A percentile compares a stretch with the other conserved stretches of the same genome.
Evolutionary conservation across 2,113 vertebrate species (phyloP).

Genomic region (Corythaeola cristata): DNA sequence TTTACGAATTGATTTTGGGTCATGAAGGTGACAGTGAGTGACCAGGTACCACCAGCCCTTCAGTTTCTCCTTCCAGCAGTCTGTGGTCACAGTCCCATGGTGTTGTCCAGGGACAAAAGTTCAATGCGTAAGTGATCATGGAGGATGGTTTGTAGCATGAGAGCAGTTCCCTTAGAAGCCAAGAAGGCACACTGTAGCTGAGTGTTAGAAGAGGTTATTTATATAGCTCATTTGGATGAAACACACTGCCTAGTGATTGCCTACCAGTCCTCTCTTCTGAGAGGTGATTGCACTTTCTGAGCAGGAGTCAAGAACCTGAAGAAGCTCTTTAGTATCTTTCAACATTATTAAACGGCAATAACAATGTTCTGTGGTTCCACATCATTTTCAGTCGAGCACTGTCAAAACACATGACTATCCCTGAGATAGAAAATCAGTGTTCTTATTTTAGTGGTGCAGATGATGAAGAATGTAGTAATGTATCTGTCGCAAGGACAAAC

Average conservation of each 20-base stretch:
- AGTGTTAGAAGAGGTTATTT: not conserved
- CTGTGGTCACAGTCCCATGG: not conserved
- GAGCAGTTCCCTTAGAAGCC: not conserved
- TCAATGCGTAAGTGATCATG: rapidly evolving
- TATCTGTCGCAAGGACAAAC: not conserved
- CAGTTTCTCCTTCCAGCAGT: not conserved
- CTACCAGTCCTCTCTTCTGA: not conserved
- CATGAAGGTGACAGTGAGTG: not conserved
- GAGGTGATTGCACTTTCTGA: not conserved
- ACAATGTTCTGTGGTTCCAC: not conserved
- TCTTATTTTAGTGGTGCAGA: not conserved
- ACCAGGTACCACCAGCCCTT: not conserved
- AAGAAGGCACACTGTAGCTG: not conserved
- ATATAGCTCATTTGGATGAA: too few species aligned
- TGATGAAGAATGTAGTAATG: not conserved
- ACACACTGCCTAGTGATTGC: not conserved
- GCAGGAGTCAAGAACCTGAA: not conserved
- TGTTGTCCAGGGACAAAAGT: not conserved
- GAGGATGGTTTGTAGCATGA: not conserved
- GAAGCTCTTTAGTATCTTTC: not conserved
- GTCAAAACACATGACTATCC: not conserved
- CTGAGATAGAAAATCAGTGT: not conserved
- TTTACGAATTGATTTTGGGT: not conserved
- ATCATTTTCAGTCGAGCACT: not conserved
- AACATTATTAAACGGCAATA: not conserved